Evolutionary conservation across 2,888 invertebrate genomes (phyloP), one percentile per base, ranked within the genome.

Genomic region (Macaria notata): DNA sequence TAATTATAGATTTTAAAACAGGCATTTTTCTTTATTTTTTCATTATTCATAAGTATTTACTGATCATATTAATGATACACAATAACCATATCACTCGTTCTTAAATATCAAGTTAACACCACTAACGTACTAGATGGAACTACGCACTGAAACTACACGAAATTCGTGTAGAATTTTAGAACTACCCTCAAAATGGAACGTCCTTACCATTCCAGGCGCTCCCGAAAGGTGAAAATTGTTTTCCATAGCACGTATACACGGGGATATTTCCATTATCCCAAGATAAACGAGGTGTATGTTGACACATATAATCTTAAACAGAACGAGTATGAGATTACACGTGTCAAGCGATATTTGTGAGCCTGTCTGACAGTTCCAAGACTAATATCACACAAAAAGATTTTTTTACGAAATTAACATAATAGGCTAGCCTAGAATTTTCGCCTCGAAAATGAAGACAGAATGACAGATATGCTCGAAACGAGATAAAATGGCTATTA

Each of bases 261-360:
- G 71, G 67, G 72, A 78, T 81, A 78, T 78, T 73, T 73, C 78
- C 79, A 80, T 83, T 83, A 79, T 79, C 78, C 73, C 72, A 75
- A 81, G 82, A 86, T 83, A 84, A 85, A 83, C 81, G 83, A 72
- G 71, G 72, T 79, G 73, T 75, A 74, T 76, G 81, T 70, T 84
- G 86, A 85, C 86, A 84, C 74, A 68, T 75, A 78, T 87, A 86
- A 86, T 86, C 86, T 84, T 75, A 79, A 70, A 79, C 79, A 79
- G 75, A 78, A 81, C 81, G 79, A 75, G 80, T 77, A 73, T 79
- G 76, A 79, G 83, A 84, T 83, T 84, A 83, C 81, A 79, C 69
- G 72, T 84, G 85, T 83, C 84, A 82, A 75, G 78, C 78, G 74
- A 81, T 78, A 76, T 75, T 76, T 63, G 55, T 61, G 57, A 56